Percentiles rank a stretch among this genome's conserved stretches.
Evolutionary conservation across 2,113 vertebrate genomes (phyloP).

Genomic region (Diadophis punctatus): DNA sequence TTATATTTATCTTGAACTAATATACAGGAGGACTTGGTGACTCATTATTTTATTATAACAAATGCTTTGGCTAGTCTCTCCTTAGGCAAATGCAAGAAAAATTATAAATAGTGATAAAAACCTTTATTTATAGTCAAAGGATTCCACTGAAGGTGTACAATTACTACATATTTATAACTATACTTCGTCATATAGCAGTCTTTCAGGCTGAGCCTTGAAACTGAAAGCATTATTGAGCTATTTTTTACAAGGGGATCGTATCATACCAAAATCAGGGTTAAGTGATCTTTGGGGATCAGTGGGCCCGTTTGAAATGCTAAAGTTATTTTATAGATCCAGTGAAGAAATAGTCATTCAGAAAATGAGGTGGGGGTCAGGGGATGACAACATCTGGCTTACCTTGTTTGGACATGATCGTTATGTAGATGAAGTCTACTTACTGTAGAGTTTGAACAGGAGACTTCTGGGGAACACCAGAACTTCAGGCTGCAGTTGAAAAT

Average conservation of each 20-base stretch:
- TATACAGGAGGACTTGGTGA: background rate
- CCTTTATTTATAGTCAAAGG: background rate
- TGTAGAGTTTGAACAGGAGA: background rate
- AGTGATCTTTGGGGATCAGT: background rate
- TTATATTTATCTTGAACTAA: background rate
- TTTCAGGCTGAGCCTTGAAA: background rate
- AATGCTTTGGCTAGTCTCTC: background rate
- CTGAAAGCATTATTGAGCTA: background rate
- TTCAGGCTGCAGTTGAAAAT: background rate
- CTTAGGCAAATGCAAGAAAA: background rate
- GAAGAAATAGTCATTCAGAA: background rate
- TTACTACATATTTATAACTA: background rate
- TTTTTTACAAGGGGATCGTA: background rate
- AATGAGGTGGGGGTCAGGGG: background rate
- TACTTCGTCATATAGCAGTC: background rate
- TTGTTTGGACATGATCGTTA: background rate
- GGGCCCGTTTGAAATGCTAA: background rate
- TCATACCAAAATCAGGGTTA: background rate
- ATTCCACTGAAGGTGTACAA: background rate
- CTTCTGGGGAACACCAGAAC: background rate
- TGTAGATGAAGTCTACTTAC: background rate
- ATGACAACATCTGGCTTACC: background rate
- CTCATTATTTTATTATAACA: background rate
- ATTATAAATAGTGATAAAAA: background rate
- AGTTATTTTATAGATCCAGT: background rate